Percentiles rank a stretch among this genome's conserved stretches.
Evolutionary conservation across 2,888 invertebrate species (phyloP).

Genomic region (Troides helena): DNA sequence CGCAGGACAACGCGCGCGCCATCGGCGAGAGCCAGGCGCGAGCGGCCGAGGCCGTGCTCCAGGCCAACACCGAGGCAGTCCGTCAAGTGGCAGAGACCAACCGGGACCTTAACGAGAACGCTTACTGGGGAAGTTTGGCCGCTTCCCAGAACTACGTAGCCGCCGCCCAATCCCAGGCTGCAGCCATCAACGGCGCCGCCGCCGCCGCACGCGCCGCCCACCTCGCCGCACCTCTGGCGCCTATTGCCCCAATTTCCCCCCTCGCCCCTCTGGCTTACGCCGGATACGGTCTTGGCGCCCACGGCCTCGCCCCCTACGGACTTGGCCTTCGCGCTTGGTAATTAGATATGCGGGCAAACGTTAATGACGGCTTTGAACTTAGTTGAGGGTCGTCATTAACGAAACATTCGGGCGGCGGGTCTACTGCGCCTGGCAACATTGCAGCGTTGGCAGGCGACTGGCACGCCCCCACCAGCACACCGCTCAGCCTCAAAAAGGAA

Average conservation of each 20-base stretch:
- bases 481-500: conserved; percentile 44
- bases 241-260: conserved; percentile 31
- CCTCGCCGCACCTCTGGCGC: conserved; percentile 36
- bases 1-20: conserved; percentile 62
- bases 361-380: conserved; percentile 34
- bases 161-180: conserved; percentile 71
- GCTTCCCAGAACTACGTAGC: conserved; percentile 69
- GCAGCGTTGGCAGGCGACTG: conserved; percentile 5
- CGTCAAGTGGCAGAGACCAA: conserved; percentile 60
- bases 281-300: conserved; percentile 32
- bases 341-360: conserved; percentile 34
- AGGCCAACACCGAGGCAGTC: conserved; percentile 64
- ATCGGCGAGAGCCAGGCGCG: conserved; percentile 60
- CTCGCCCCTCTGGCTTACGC: conserved; percentile 37
- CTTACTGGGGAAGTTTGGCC: conserved; percentile 69
- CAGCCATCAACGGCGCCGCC: conserved; percentile 58
- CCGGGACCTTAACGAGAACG: conserved; percentile 70
- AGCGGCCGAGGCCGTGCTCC: conserved; percentile 64
- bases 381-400: conserved; percentile 34
- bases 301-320: conserved; percentile 20
- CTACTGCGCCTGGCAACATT: conserved; percentile 36
- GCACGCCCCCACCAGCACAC: conserved; percentile 37
- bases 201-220: conserved; percentile 49
- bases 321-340: conserved; percentile 58
- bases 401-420: conserved; percentile 34